phyloP scores from a whole-genome alignment of 2,888 invertebrate species.

The Himalopsyche tibetana region DNA sequence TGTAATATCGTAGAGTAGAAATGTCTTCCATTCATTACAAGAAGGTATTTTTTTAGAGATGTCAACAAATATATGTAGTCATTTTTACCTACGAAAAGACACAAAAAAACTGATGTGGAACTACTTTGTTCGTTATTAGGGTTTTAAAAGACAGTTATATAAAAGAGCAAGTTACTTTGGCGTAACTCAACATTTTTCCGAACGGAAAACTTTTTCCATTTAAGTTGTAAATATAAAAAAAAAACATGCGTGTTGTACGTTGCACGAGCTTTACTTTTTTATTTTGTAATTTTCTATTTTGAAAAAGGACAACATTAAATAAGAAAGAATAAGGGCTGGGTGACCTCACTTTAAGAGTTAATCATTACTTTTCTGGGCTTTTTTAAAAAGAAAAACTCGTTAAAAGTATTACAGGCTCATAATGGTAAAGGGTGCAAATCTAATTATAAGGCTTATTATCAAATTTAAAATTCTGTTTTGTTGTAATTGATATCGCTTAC shows the following conservation, averaged over 20 bases:
- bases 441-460: slow-evolving; percentile 33
- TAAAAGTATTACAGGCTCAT: neutral
- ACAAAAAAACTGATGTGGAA: neutral
- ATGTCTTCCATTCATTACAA: neutral
- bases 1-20: neutral
- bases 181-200: slow-evolving; percentile 48
- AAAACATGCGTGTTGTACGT: slow-evolving; percentile 54
- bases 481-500: slow-evolving; percentile 35
- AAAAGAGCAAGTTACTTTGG: slow-evolving; percentile 49
- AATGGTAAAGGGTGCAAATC: slow-evolving; percentile 43
- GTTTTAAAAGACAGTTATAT: slow-evolving; percentile 55
- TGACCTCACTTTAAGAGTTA: slow-evolving; percentile 42
- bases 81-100: neutral
- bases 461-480: slow-evolving; percentile 40
- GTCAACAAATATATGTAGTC: neutral
- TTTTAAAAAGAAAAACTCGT: slow-evolving; percentile 28
- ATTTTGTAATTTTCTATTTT: slow-evolving; percentile 38
- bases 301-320: slow-evolving; percentile 32
- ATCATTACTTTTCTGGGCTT: slow-evolving; percentile 23
- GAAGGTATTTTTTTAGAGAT: neutral
- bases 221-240: slow-evolving; percentile 57
- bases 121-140: slow-evolving; percentile 43
- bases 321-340: slow-evolving; percentile 36
- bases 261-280: slow-evolving; percentile 36
- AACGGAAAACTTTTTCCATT: slow-evolving; percentile 62